Evolutionary conservation across 92 coral and sea anemone species (phyloP), one percentile per base, ranked within the genome.

Genomic region (Paramuricea clavata): DNA sequence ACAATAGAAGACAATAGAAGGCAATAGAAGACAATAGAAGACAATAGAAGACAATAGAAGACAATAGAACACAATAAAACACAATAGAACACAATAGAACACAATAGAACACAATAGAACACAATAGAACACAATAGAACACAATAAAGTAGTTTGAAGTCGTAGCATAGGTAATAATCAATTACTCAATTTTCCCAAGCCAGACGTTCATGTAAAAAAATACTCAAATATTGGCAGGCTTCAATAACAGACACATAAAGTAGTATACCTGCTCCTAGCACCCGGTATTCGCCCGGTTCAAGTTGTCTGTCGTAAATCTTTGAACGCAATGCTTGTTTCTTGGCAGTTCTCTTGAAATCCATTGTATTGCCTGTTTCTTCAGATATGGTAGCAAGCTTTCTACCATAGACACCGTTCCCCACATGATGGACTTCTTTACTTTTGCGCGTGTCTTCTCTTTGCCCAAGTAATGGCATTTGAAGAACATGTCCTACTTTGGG

Each of bases 261-360:
- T n/a, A 23, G 13, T 16, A 33, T 15, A 8, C 47, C 72, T 36
- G 64, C 54, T 16, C 70, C 69, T n/a, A n/a, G n/a, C 17, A 23
- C 23, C 15, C 34, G 15, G n/a, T 33, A 79, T 39, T 79, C 84
- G 54, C 84, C 73, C 9, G 73, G 84, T 26, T 79, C 84, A 12
- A 59, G 26, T 26, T 59, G 54, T 25, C 33, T 59, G 16, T 78
- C 69, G 16, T 31, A 16, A 39, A 31, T 57, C 34, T 23, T 2
- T 23, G 23, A 43, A 36, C 42, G 68, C 41, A 28, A 10, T 52
- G 21, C 1, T 30, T 15, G 41, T 5, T 30, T 76, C 28, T n/a
- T 44, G 64, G 44, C 6, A 12, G 16, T 19, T n/a, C 41, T 12
- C 68, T 30, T 76, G 12, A 30, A 27, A 52, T 26, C 60, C 67